Percentiles rank a stretch among this genome's conserved stretches.
These are phyloP conservation scores for Trichopria drosophilae DNA, from an alignment of 2,888 invertebrate genomes.

Conservation along the genomic window DNA sequence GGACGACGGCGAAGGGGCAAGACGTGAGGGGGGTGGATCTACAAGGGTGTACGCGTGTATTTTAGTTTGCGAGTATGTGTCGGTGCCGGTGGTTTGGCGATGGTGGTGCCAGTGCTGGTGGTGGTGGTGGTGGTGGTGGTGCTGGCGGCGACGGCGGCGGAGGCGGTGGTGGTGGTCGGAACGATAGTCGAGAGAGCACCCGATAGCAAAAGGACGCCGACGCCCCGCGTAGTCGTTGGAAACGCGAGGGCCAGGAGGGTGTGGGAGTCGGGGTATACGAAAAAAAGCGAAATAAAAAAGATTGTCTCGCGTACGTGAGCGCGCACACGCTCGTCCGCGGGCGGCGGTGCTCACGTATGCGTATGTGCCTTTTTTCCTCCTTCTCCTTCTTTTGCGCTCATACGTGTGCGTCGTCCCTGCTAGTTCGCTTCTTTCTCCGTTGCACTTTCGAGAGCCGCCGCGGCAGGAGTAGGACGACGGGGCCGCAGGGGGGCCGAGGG, in stretches of 20 bases:
- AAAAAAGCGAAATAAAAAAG: conserved; percentile 23
- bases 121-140: not conserved
- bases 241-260: conserved; percentile 35
- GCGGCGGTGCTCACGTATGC: conserved; percentile 9
- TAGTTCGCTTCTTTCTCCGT: conserved; percentile 27
- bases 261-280: conserved; percentile 5
- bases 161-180: conserved; percentile 36
- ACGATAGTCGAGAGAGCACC: conserved; percentile 45
- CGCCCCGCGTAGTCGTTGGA: conserved; percentile 46
- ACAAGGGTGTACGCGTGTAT: conserved; percentile 15
- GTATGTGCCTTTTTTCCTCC: conserved; percentile 24
- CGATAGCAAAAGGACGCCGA: conserved; percentile 53
- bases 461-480: conserved; percentile 24
- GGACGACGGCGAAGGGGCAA: not conserved
- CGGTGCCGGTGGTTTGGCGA: too few relatives aligned
- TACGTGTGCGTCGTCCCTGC: conserved; percentile 30
- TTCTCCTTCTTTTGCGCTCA: conserved; percentile 30
- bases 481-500: conserved; percentile 25
- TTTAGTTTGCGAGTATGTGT: conserved; percentile 21
- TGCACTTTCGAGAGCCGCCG: conserved; percentile 24
- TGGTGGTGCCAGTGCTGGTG: not conserved
- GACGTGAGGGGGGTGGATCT: not conserved
- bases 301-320: conserved; percentile 15
- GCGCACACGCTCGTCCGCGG: not conserved
- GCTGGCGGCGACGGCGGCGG: conserved; percentile 12